Conservation (phyloP, 2,113 vertebrate species). For the Epinephelus cyanopodus region DNA sequence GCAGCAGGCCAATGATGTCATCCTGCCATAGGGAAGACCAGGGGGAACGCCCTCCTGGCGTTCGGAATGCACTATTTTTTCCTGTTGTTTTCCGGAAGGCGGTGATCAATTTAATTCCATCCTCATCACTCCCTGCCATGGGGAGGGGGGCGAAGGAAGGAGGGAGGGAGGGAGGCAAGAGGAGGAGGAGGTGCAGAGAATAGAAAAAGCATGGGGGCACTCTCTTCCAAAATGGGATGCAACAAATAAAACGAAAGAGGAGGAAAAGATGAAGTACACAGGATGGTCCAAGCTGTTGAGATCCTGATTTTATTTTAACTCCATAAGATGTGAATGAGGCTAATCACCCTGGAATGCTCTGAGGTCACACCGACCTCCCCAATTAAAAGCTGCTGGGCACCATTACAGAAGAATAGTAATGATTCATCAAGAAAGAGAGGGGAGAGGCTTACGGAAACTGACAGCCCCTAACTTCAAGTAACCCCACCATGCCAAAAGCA, state of each 20-base stretch:
- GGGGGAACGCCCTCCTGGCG: constrained; percentile 78
- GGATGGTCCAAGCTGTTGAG: constrained; percentile 46
- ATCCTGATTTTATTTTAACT: constrained; percentile 60
- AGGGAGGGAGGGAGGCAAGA: background rate
- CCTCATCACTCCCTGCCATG: constrained; percentile 67
- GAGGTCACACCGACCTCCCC: constrained; percentile 66
- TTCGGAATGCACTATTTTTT: constrained; percentile 78
- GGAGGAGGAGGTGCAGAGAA: constrained; percentile 53
- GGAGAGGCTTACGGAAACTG: constrained; percentile 47
- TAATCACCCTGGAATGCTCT: constrained; percentile 70
- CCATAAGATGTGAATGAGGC: constrained; percentile 72
- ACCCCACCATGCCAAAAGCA: constrained; percentile 9
- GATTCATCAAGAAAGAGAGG: constrained; percentile 45
- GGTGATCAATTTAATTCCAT: constrained; percentile 80
- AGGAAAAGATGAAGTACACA: constrained; percentile 26
- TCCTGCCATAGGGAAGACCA: constrained; percentile 76
- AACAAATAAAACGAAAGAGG: constrained; percentile 32
- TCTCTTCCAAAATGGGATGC: constrained; percentile 45
- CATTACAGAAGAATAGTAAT: constrained; percentile 61
- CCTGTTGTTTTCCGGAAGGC: constrained; percentile 81
- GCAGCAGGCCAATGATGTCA: constrained; percentile 84
- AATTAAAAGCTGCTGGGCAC: constrained; percentile 73
- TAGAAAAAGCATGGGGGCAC: constrained; percentile 48
- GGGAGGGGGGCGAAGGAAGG: background rate
- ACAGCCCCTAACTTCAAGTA: constrained; percentile 26